Evolutionary conservation across 2,888 invertebrate species (phyloP).

Genomic region (Geotrupes spiniger): DNA sequence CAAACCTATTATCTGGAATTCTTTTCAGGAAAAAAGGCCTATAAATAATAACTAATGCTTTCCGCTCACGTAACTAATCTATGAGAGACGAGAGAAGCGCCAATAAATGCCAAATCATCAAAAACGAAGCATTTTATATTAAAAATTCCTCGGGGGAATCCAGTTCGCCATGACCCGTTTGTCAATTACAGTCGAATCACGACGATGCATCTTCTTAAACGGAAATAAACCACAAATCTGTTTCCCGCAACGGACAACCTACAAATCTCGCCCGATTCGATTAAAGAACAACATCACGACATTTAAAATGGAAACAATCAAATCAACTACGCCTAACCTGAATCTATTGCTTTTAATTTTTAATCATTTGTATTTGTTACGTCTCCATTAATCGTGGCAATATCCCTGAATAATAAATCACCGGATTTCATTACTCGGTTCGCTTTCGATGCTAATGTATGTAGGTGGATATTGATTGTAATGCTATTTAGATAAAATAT

Average conservation of each 20-base stretch:
- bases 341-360: constrained; percentile 1
- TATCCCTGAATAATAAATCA: too few relatives aligned
- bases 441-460: too few relatives aligned
- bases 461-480: too few relatives aligned
- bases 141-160: constrained; percentile 35
- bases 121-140: constrained; percentile 30
- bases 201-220: constrained; percentile 35
- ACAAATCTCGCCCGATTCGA: constrained; percentile 35
- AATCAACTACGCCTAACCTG: constrained; percentile 22
- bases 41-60: constrained; percentile 50
- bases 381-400: too few relatives aligned
- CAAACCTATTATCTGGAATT: constrained; percentile 40
- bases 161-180: constrained; percentile 28
- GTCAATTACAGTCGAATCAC: constrained; percentile 35
- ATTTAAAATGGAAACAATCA: constrained; percentile 30
- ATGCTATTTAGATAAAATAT: too few relatives aligned
- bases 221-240: constrained; percentile 33
- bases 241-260: constrained; percentile 28
- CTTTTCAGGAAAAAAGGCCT: constrained; percentile 37
- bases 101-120: constrained; percentile 49
- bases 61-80: constrained; percentile 50
- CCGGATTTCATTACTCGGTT: too few relatives aligned
- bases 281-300: constrained; percentile 30
- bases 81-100: constrained; percentile 46
- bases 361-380: neutral